Evolutionary conservation across 2,113 vertebrate species (phyloP), one percentile per base, ranked within the genome.

Genomic region (Passer montanus): DNA sequence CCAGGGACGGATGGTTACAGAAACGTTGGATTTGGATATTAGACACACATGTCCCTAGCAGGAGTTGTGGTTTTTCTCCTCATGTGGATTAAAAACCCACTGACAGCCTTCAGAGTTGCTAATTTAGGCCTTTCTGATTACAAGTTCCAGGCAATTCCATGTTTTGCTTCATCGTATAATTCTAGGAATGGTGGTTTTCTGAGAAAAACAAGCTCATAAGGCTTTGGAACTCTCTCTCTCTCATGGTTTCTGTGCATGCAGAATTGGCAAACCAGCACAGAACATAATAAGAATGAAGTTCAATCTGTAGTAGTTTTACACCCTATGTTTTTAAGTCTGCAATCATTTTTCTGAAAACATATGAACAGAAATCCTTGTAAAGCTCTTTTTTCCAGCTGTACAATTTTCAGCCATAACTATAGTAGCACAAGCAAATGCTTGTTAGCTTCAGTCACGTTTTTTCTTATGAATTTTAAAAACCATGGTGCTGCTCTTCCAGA

Each of bases 181-280:
- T 95, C 76, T 77, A 80, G 81, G 74, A 94, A 79, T 62, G 28
- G 76, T 94, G 62, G 67, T 75, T 89, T 95, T 50, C 67, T 63
- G 26, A 76, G 70, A 79, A 89, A 89, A 94, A 64, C 26, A 78
- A 79, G 52, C 27, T 91, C 23, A 2, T 58, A 19, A 62, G 76
- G 15, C 53, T 76, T 56, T 31, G 55, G 67, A 50, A 47, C 20
- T 12, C 31, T 15, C 49, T 35, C 35, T 37, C 59, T 80, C 53
- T 39, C 37, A 7, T 87, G 55, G 46, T 17, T 70, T 91, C 84
- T 91, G 55, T 67, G 39, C 22, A n/a, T 16, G 35, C 69, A 66
- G 63, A 68, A 80, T 16, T 87, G 68, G 58, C 55, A 93, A 55
- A 74, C 37, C 50, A 83, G 59, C 37, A 66, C 30, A 80, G 58